Conservation (phyloP, 2,113 vertebrate species). For the Muntiacus muntjak region DNA sequence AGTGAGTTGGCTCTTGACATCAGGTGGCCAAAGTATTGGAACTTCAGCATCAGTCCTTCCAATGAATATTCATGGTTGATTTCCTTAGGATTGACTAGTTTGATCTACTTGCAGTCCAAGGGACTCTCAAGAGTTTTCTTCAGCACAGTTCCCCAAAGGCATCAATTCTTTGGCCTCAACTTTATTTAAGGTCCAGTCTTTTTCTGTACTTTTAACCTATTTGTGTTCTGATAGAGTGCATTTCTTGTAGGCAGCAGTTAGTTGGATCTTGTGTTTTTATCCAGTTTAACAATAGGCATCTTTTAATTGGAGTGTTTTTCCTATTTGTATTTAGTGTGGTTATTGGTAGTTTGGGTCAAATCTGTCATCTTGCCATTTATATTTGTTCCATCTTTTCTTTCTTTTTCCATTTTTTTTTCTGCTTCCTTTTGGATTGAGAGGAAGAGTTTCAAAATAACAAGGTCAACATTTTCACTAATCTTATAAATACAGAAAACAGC, state of each 20-base stretch:
- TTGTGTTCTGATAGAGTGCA: background rate
- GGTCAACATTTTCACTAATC: background rate
- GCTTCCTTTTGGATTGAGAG: background rate
- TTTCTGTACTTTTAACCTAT: background rate
- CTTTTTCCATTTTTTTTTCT: background rate
- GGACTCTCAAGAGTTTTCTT: background rate
- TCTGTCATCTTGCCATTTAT: background rate
- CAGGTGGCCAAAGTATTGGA: background rate
- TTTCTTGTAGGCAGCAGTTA: background rate
- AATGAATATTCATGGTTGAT: background rate
- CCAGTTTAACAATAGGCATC: background rate
- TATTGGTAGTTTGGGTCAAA: background rate
- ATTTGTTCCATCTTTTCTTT: background rate
- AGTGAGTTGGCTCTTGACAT: background rate
- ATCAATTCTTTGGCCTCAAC: background rate
- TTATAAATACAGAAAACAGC: background rate
- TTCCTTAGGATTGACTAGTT: background rate
- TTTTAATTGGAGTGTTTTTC: background rate
- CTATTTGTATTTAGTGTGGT: background rate
- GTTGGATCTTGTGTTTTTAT: background rate
- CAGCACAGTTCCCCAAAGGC: background rate
- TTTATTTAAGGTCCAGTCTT: background rate
- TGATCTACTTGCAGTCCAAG: background rate
- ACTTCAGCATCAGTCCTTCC: background rate
- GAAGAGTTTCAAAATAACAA: background rate